Base-by-base conservation (phyloP, 2,888 invertebrate genomes). In the Agrochola macilenta region DNA sequence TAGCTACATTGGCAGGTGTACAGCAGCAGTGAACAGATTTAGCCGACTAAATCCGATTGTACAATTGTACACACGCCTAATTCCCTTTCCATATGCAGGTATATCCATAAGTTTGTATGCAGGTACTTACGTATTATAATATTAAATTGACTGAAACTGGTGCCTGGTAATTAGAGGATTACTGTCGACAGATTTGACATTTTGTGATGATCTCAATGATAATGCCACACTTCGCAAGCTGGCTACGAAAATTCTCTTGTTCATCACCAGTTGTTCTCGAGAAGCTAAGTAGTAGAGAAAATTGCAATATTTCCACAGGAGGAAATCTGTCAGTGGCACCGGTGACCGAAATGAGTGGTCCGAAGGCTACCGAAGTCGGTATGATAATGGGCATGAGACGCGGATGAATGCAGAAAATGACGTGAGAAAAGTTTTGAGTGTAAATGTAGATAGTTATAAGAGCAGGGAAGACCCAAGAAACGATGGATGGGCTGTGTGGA, bases 1-100 rank as follows among this genome's bases (percentile, higher is more conserved):
- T 30, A 43, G 69, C 5, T 20, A 57, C 17, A 23, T 30, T 23
- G 23, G 5, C 69, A 79, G 72, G 76, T 74, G 74, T 76, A 57
- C 83, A 83, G 72, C 88, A 86, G 86, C 70, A 43, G 5, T 26
- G 79, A 68, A 73, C 81, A 81, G 88, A 87, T 87, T 86, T 73
- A 81, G 63, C 73, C 35, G 30, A 39, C 74, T 76, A 81, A 87
- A 87, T 85, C 85, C 88, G 85, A 82, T 83, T 79, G 83, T 81
- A 87, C 87, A n/a, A n/a, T n/a, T n/a, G n/a, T n/a, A n/a, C n/a
- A n/a, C n/a, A 83, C 83, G 78, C 85, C 80, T 87, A 87, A 87
- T 87, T 79, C 87, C 78, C 74, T 63, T 72, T 43, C 46, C 49
- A 20, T 66, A 76, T 71, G 57, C 35, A 60, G n/a, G 14, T 35